Percentiles rank a stretch among this genome's conserved stretches.
Evolutionary conservation across 1,140 invertebrate genomes (phyloP).

Genomic region (Ridgeia piscesae): DNA sequence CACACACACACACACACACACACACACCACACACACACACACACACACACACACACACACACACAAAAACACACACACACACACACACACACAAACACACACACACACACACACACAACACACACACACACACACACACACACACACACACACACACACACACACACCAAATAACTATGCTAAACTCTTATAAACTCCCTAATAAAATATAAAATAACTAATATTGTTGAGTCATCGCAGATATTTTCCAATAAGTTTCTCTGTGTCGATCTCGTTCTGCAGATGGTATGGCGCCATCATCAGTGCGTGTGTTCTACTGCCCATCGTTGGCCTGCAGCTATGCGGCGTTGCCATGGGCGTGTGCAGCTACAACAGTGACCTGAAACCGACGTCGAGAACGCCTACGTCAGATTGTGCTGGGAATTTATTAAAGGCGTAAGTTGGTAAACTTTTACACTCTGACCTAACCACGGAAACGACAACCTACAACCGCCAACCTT

Average conservation of each 20-base stretch:
- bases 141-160: too few species aligned
- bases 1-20: too few species aligned
- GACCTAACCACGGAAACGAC: too few species aligned
- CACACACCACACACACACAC: too few species aligned
- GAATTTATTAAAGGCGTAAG: not conserved
- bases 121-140: too few species aligned
- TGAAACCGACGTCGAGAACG: not conserved
- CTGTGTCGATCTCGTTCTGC: not conserved
- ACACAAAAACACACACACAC: too few species aligned
- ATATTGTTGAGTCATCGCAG: not conserved
- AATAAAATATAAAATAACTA: not conserved
- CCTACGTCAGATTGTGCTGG: not conserved
- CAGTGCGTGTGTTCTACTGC: not conserved
- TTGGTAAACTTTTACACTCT: too few species aligned
- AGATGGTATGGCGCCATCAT: not conserved
- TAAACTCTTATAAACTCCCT: not conserved
- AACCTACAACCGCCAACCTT: too few species aligned
- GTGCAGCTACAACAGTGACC: not conserved
- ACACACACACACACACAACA: too few species aligned
- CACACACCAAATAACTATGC: not conserved
- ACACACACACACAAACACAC: too few species aligned
- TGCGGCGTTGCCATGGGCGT: not conserved
- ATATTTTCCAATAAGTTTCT: not conserved
- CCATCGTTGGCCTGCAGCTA: not conserved
- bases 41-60: too few species aligned